phyloP scores from a whole-genome alignment of 1,140 invertebrate genomes.

The Zaprionus capensis region DNA sequence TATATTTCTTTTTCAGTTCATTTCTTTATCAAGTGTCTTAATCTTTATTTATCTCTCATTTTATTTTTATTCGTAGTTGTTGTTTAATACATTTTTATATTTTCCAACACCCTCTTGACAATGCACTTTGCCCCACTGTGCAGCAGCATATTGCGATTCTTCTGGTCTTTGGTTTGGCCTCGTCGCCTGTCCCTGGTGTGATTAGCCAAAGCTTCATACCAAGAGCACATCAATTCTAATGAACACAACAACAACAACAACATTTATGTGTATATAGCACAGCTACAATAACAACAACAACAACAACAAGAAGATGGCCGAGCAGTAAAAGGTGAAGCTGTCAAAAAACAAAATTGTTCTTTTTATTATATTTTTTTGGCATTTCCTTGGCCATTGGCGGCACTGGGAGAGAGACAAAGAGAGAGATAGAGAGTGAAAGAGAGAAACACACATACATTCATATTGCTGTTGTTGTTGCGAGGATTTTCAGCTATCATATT shows the following conservation, averaged over 20 bases:
- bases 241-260: constrained; percentile 33
- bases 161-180: background rate
- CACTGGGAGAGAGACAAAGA: background rate
- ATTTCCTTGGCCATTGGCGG: constrained; percentile 8
- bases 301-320: background rate
- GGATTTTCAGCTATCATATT: constrained; percentile 51
- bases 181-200: constrained; percentile 38
- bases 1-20: background rate
- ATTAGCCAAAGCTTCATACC: constrained; percentile 55
- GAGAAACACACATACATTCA: background rate
- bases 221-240: constrained; percentile 47
- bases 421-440: background rate
- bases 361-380: constrained; percentile 10
- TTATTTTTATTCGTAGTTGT: no score
- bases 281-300: constrained; percentile 6
- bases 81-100: no score
- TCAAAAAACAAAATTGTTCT: constrained; percentile 21
- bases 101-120: no score
- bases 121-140: constrained; percentile 31
- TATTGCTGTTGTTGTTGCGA: constrained; percentile 22
- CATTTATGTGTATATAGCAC: background rate
- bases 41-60: background rate
- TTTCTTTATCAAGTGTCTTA: background rate
- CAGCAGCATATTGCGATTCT: background rate
- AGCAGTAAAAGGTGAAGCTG: background rate